These are phyloP conservation scores for Xyliphius kryptos DNA, from an alignment of 2,113 vertebrate species.

Conservation along the genomic window DNA sequence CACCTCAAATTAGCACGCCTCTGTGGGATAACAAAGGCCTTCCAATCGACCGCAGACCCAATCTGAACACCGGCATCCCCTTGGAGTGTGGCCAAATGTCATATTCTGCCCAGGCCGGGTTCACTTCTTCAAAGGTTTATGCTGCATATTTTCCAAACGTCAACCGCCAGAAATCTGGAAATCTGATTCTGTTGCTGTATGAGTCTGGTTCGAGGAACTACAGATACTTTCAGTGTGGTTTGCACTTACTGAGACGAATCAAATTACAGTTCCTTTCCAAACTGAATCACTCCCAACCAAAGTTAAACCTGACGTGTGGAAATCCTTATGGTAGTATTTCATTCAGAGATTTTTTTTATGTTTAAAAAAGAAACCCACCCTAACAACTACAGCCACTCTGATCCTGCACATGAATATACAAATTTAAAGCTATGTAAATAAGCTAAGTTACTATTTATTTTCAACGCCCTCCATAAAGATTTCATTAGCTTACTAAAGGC, in stretches of 20 bases:
- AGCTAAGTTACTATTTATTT: constrained; percentile 1
- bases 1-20: constrained; percentile 61
- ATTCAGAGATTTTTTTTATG: constrained; percentile 21
- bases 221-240: constrained; percentile 62
- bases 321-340: constrained; percentile 37
- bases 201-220: constrained; percentile 59
- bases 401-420: too few relatives aligned
- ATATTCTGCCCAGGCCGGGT: constrained; percentile 35
- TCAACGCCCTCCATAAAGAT: not conserved
- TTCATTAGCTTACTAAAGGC: constrained; percentile 13
- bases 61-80: constrained; percentile 45
- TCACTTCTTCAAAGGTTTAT: constrained; percentile 58
- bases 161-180: constrained; percentile 66
- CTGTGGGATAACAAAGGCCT: constrained; percentile 48
- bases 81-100: constrained; percentile 47
- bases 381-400: too few relatives aligned
- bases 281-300: constrained; percentile 33
- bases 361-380: constrained; percentile 20
- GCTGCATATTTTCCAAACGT: constrained; percentile 59
- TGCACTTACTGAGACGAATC: constrained; percentile 45
- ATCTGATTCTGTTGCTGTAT: constrained; percentile 64
- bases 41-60: constrained; percentile 45
- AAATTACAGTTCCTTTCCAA: constrained; percentile 41
- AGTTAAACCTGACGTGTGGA: constrained; percentile 25
- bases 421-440: too few relatives aligned